phyloP scores from a whole-genome alignment of 2,113 vertebrate species.

The Nerophis lumbriciformis region DNA sequence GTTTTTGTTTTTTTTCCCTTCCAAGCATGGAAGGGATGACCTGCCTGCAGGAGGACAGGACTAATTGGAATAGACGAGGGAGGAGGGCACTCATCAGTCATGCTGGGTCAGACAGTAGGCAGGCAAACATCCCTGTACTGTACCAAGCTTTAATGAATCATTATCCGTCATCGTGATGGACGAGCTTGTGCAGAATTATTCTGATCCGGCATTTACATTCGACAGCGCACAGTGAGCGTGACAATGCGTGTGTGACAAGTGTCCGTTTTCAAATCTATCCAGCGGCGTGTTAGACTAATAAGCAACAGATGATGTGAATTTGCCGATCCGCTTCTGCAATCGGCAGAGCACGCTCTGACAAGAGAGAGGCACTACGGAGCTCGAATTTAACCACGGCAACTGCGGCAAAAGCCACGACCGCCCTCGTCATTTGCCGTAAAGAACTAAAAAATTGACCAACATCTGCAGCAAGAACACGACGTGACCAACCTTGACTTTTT shows the following conservation, averaged over 20 bases:
- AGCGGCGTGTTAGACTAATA: too few relatives aligned
- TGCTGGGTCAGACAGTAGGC: slow-evolving; percentile 24
- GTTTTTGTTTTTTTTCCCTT: slow-evolving; percentile 4
- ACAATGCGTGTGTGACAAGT: not conserved
- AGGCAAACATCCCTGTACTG: slow-evolving; percentile 26
- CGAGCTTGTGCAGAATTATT: slow-evolving; percentile 35
- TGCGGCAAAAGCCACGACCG: too few relatives aligned
- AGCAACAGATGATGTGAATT: too few relatives aligned
- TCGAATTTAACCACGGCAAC: too few relatives aligned
- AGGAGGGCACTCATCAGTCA: slow-evolving; percentile 58
- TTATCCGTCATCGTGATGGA: slow-evolving; percentile 36
- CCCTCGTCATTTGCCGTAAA: too few relatives aligned
- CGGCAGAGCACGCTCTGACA: too few relatives aligned
- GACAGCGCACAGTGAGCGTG: not conserved
- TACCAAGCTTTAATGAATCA: slow-evolving; percentile 44
- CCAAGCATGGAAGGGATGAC: slow-evolving; percentile 34
- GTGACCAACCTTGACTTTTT: too few relatives aligned
- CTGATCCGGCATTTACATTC: slow-evolving; percentile 33
- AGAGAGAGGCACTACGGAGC: too few relatives aligned
- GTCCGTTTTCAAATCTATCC: not conserved
- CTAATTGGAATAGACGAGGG: slow-evolving; percentile 59
- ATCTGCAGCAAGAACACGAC: too few relatives aligned
- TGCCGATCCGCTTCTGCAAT: too few relatives aligned
- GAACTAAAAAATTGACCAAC: too few relatives aligned
- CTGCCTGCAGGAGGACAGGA: slow-evolving; percentile 44